Percentiles rank a stretch among this genome's conserved stretches.
Evolutionary conservation across 2,888 invertebrate species (phyloP).

Genomic region (Clistopyga incitator): DNA sequence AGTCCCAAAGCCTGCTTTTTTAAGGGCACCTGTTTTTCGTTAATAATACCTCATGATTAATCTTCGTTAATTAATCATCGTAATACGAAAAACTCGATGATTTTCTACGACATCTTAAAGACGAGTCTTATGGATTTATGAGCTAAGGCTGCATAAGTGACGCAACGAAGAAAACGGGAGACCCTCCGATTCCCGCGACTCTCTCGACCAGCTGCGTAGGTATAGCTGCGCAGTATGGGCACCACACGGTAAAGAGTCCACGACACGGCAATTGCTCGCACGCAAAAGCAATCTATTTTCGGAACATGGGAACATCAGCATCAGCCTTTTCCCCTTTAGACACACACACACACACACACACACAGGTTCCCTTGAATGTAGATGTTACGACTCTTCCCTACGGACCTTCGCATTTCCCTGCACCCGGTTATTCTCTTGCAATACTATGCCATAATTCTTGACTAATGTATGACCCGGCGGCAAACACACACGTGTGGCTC

Average conservation of each 20-base stretch:
- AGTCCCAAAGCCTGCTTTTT: too few species aligned
- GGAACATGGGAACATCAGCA: conserved; percentile 51
- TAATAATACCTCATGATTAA: too few species aligned
- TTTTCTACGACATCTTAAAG: neutral
- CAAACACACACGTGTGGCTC: neutral
- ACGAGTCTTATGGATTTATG: neutral
- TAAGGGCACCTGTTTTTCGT: too few species aligned
- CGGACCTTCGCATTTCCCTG: neutral
- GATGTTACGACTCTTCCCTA: neutral
- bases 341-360: conserved; percentile 46
- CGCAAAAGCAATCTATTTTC: conserved; percentile 64
- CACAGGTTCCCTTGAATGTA: neutral
- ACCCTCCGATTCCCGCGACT: conserved; percentile 8
- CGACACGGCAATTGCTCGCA: conserved; percentile 59
- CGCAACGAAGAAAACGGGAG: conserved; percentile 20
- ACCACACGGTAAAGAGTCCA: conserved; percentile 46
- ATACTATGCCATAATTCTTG: conserved; percentile 18
- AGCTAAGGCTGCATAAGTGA: neutral
- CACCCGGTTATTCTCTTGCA: conserved; percentile 25
- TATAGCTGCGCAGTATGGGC: neutral
- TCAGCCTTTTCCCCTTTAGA: conserved; percentile 34
- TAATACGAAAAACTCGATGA: neutral
- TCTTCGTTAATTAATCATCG: too few species aligned
- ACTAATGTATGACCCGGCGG: neutral
- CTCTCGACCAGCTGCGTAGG: conserved; percentile 24